Evolutionary conservation across 2,888 invertebrate species (phyloP), one percentile per base, ranked within the genome.

Genomic region (Ichneumon xanthorius): DNA sequence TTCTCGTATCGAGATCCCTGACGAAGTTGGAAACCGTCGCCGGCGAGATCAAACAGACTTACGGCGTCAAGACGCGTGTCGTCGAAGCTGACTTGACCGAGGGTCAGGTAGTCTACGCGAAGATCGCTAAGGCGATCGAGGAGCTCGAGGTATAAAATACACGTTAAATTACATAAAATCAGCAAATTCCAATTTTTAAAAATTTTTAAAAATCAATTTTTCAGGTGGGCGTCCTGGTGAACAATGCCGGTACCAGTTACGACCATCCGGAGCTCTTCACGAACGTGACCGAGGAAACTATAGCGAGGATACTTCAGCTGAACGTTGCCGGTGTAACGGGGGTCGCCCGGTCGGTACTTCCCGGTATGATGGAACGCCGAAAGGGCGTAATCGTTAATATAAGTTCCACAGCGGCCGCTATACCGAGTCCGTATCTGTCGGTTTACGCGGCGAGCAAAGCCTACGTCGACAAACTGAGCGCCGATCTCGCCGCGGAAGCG

Each of bases 371-470:
- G 73, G 96, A 96, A 87, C 95, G 97, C 65, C 95, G 95, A 67
- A 96, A 96, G 88, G 99, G 99, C 0, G 96, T 98, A 0, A 95
- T 99, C 77, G 96, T 99, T 87, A 99, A 99, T 94, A 94, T 99
- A 22, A 97, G 98, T 0, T 99, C 99, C 0, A 96, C 96, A 0
- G 96, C 98, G 0, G 97, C 97, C 0, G 95, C 96, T 7, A 96
- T 97, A 85, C 98, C 98, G 0, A 96, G 97, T 88, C 98, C 99
- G 0, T 94, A 99, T 87, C 94, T 99, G 45, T 95, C 97, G 11
- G 96, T 98, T 0, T 99, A 99, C 91, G 96, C 97, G 40, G 98
- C 98, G 22, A 96, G 98, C 65, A 99, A 99, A 96, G 97, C 97
- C 2, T 98, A 96, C 94, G 96, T 98, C 14, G 96, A 97, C 76